These are phyloP conservation scores for Cardiocondyla obscurior DNA, from an alignment of 1,140 invertebrate species.

Conservation along the genomic window DNA sequence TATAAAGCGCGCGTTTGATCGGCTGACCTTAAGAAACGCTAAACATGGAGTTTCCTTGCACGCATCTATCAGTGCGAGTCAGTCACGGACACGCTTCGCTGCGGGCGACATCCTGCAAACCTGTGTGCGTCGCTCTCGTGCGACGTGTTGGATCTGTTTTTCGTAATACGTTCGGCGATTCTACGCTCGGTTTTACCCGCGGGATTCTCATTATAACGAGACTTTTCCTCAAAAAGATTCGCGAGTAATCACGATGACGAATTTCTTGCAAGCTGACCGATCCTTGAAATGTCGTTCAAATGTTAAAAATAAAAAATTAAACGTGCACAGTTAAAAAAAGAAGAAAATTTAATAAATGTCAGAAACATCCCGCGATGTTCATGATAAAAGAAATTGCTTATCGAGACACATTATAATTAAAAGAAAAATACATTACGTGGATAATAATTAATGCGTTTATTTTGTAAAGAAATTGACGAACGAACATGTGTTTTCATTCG, in stretches of 20 bases:
- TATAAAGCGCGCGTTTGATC: constrained; percentile 1
- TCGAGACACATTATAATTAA: background rate
- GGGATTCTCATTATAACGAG: background rate
- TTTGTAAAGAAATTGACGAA: background rate
- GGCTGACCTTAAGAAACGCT: constrained; percentile 46
- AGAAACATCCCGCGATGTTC: too few relatives aligned
- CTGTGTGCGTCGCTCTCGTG: constrained; percentile 34
- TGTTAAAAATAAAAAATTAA: background rate
- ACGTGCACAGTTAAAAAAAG: too few relatives aligned
- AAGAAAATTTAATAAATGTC: too few relatives aligned
- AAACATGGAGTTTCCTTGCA: constrained; percentile 45
- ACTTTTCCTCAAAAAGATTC: background rate
- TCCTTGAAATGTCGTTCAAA: background rate
- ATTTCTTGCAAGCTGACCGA: background rate
- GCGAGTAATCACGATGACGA: background rate
- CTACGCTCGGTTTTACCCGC: background rate
- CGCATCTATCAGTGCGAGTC: constrained; percentile 56
- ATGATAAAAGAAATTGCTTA: background rate
- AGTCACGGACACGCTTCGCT: constrained; percentile 58
- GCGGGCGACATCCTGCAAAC: constrained; percentile 38
- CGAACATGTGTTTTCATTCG: background rate
- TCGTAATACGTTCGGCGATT: background rate
- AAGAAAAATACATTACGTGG: background rate
- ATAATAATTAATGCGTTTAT: background rate
- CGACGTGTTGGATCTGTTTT: constrained; percentile 17